Percentiles rank a stretch among this genome's conserved stretches.
phyloP scores from a whole-genome alignment of 2,797 vertebrate species.

The Aphelocoma californica region DNA sequence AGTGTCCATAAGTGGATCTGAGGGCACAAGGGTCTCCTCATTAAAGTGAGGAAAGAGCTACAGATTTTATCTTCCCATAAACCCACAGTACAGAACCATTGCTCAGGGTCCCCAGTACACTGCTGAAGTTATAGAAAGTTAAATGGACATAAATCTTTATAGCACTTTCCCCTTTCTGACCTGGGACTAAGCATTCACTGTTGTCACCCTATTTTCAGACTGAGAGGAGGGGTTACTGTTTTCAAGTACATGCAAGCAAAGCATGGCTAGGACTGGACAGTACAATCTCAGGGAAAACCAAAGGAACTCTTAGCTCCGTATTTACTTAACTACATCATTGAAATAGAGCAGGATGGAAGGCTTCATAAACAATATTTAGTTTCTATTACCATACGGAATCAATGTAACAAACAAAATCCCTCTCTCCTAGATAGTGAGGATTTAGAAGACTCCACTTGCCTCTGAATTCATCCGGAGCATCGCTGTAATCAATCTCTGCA shows the following conservation, averaged over 20 bases:
- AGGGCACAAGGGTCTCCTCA: neutral
- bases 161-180: neutral
- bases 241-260: neutral
- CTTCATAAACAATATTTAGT: neutral
- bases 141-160: neutral
- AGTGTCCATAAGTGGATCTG: constrained; percentile 98
- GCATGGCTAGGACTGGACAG: neutral
- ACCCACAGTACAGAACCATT: neutral
- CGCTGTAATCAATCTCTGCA: constrained; percentile 97
- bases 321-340: neutral
- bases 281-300: neutral
- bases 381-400: neutral
- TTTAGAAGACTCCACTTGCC: constrained; percentile 71
- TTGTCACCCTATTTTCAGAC: neutral
- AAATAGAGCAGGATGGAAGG: neutral
- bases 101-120: neutral
- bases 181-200: neutral
- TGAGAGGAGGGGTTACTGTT: neutral
- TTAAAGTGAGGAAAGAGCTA: neutral
- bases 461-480: constrained; percentile 97
- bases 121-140: neutral
- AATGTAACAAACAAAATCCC: neutral
- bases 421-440: neutral
- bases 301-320: neutral
- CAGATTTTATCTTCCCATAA: neutral